These are phyloP conservation scores for Callopanchax toddi DNA, from an alignment of 2,113 vertebrate species.

Conservation along the genomic window DNA sequence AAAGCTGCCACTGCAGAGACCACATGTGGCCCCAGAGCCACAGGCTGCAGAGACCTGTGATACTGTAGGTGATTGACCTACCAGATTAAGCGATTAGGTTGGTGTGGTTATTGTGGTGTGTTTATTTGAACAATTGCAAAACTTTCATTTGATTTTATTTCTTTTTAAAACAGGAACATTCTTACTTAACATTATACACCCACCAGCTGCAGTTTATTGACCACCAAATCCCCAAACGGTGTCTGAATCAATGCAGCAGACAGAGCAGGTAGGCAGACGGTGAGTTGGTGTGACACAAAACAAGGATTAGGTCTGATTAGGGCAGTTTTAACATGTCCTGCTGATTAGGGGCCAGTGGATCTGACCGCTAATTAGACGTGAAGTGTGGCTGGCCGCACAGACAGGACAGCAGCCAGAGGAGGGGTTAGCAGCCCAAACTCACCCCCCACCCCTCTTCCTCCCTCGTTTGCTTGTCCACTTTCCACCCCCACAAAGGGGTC, in stretches of 20 bases:
- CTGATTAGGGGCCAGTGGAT: constrained; percentile 77
- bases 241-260: constrained; percentile 74
- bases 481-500: constrained; percentile 63
- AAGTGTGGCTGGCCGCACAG: constrained; percentile 75
- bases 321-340: constrained; percentile 82
- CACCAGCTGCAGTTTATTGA: constrained; percentile 56
- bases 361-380: constrained; percentile 78
- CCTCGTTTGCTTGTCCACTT: constrained; percentile 62
- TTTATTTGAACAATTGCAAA: background rate
- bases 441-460: constrained; percentile 20
- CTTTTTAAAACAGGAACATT: no score
- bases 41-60: no score
- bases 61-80: no score
- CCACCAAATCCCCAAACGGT: constrained; percentile 61
- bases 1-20: no score
- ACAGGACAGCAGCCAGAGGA: constrained; percentile 63
- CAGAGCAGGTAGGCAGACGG: constrained; percentile 50
- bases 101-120: no score
- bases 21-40: no score
- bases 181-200: no score
- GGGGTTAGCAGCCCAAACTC: constrained; percentile 48
- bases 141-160: no score
- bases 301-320: constrained; percentile 80
- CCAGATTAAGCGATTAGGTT: background rate
- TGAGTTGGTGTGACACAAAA: constrained; percentile 66